A percentile compares a stretch with the other conserved stretches of the same genome.
phyloP scores from a whole-genome alignment of 2,888 invertebrate genomes.

The Phalera bucephala region DNA sequence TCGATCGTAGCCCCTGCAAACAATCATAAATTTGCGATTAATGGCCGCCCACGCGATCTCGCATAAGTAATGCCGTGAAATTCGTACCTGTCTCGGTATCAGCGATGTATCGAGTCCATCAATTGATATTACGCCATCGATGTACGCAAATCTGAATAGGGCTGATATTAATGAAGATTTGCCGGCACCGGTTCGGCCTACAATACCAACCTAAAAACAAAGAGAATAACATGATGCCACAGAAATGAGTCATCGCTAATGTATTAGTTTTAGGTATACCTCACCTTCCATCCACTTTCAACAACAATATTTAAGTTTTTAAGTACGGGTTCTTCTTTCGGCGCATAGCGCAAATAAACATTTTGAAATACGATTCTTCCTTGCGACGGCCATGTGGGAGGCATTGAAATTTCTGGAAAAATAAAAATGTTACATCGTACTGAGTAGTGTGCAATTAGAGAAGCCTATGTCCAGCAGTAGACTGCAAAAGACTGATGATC shows the following conservation, averaged over 20 bases:
- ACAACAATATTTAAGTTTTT: constrained; percentile 64
- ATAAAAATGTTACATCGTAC: constrained; percentile 13
- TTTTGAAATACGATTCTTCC: constrained; percentile 84
- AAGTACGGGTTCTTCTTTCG: constrained; percentile 85
- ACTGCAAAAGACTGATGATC: no score
- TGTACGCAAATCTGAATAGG: constrained; percentile 86
- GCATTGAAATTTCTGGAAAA: constrained; percentile 72
- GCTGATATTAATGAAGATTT: constrained; percentile 88
- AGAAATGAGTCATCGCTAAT: no score
- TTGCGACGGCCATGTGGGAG: constrained; percentile 83
- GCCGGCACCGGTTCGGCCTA: constrained; percentile 90
- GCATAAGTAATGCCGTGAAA: constrained; percentile 14
- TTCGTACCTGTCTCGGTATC: constrained; percentile 78
- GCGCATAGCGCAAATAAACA: constrained; percentile 84
- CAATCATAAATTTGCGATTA: constrained; percentile 34
- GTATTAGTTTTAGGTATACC: no score
- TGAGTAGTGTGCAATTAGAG: no score
- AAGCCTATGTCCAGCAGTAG: no score
- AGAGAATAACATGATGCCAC: neutral
- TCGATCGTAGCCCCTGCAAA: constrained; percentile 82
- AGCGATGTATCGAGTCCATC: constrained; percentile 84
- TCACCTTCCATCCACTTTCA: constrained; percentile 74
- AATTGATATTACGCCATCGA: constrained; percentile 84
- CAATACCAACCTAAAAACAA: constrained; percentile 78
- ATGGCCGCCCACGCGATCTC: constrained; percentile 7